Conservation (phyloP, 2,113 vertebrate species). For the Ceuthmochares aereus region DNA sequence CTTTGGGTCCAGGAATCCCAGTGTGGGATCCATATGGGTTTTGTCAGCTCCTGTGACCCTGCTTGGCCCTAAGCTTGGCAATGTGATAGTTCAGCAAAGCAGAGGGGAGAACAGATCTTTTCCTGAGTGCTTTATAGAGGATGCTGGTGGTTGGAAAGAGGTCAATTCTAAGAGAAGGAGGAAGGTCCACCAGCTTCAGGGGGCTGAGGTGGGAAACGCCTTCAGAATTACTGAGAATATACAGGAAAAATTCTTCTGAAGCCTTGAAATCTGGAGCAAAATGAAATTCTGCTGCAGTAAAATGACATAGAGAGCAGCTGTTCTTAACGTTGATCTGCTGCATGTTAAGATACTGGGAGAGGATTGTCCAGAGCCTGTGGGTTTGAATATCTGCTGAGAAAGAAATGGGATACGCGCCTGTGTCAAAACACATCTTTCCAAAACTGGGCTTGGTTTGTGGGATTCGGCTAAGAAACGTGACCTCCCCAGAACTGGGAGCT, state of each 20-base stretch:
- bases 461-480: fast-evolving
- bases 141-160: neutral
- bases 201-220: neutral
- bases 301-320: conserved; percentile 1
- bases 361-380: neutral
- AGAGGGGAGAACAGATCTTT: neutral
- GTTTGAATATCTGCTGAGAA: neutral
- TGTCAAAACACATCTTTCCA: neutral
- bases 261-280: neutral
- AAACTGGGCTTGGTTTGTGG: fast-evolving
- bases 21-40: neutral
- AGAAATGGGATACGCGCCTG: neutral
- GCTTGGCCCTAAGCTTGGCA: neutral
- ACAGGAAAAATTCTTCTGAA: neutral
- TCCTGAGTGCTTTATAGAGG: neutral
- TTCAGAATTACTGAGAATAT: neutral
- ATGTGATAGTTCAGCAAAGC: neutral
- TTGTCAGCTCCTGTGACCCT: neutral
- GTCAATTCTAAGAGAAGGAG: neutral
- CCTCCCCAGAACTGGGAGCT: fast-evolving
- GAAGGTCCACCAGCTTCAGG: neutral
- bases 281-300: neutral
- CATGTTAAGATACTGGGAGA: neutral
- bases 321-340: neutral
- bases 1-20: neutral